phyloP scores from a whole-genome alignment of 2,113 vertebrate species.

The Mus musculus region DNA sequence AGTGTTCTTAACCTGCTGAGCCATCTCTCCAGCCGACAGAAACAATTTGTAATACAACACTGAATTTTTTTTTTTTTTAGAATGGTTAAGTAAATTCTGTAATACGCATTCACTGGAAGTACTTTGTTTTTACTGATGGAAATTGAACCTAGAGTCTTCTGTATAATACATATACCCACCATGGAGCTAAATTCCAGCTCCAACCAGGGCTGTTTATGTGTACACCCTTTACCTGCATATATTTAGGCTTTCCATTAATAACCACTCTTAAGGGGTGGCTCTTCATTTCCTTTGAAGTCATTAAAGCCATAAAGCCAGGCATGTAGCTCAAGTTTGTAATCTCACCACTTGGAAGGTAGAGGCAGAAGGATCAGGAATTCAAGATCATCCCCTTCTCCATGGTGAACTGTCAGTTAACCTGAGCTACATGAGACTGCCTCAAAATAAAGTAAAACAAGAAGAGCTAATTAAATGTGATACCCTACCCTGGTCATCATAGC shows the following conservation, averaged over 20 bases:
- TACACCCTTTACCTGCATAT: background rate
- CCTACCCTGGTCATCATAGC: background rate
- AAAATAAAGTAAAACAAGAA: background rate
- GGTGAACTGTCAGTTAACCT: background rate
- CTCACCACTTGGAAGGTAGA: background rate
- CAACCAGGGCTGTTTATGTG: background rate
- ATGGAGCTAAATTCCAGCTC: background rate
- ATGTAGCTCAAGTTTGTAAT: background rate
- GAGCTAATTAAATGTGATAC: background rate
- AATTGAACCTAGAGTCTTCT: background rate
- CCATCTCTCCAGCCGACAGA: too few relatives aligned
- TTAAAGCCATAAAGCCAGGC: slow-evolving; percentile 6
- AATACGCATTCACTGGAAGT: background rate
- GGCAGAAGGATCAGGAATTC: background rate
- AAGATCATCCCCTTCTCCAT: background rate
- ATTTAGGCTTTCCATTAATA: background rate
- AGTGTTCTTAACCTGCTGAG: too few relatives aligned
- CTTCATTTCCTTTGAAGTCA: slow-evolving; percentile 38
- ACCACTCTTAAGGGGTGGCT: background rate
- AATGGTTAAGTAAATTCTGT: slow-evolving; percentile 31
- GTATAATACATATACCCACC: background rate
- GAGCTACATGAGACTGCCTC: background rate
- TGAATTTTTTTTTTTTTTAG: background rate
- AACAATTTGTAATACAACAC: background rate
- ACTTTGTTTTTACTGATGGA: background rate